Evolutionary conservation across 2,113 vertebrate species (phyloP), one percentile per base, ranked within the genome.

Genomic region (Cyanoderma ruficeps): DNA sequence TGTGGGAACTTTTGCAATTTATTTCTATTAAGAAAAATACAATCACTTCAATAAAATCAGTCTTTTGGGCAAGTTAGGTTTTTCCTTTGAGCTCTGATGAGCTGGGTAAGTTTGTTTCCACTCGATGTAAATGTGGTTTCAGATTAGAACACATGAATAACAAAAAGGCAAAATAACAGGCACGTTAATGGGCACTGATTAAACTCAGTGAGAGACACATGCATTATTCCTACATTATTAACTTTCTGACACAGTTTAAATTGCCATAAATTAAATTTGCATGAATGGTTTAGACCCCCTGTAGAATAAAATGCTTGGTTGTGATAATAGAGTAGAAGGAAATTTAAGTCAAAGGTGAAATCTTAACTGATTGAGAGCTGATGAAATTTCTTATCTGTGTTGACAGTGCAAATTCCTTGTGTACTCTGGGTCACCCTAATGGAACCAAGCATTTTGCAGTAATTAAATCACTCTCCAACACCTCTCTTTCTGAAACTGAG

Each of bases 201-300:
- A 97, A 98, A 93, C 92, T 96, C 96, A 81, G 89, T 94, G 75
- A 97, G 97, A 97, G 69, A 93, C 57, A 35, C 64, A 82, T 95
- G 88, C 89, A 96, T 97, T 97, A 97, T 97, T 97, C 96, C 78
- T 67, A 70, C 92, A 77, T 95, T 96, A 92, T 95, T 97, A 97
- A 97, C 93, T 96, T 97, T 83, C 79, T 97, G 91, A 94, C 90
- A 97, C 90, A 90, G 72, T 96, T 96, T 96, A 95, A 97, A 96
- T 96, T 92, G 84, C 74, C 49, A 50, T 97, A 93, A 97, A 96
- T 97, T 91, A 92, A 85, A 92, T 96, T 89, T 93, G 35, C 69
- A 74, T 55, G 69, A 96, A 84, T 24, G 44, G 52, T 57, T 95
- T 87, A 92, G 83, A 79, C 50, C 80, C 65, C 49, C 50, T 81